phyloP scores from a whole-genome alignment of 1,140 invertebrate genomes.

The Sycophaga agraensis region DNA sequence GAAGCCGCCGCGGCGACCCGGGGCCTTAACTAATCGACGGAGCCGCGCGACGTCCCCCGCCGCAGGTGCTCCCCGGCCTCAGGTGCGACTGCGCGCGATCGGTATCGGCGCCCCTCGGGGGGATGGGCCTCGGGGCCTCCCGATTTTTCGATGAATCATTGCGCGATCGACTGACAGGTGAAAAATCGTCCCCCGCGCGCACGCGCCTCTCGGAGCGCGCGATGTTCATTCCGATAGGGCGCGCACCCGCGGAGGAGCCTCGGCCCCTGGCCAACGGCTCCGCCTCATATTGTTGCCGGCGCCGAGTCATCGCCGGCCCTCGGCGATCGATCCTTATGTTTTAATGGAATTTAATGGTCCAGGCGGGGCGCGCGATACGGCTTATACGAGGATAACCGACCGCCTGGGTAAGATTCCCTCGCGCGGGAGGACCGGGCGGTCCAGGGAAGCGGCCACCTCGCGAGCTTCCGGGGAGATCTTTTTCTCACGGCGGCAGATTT shows the following conservation, averaged over 20 bases:
- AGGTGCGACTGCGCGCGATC: background rate
- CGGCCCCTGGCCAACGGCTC: background rate
- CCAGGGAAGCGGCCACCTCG: too few relatives aligned
- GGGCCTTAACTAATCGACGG: background rate
- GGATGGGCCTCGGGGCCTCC: background rate
- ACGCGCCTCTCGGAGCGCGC: constrained; percentile 3
- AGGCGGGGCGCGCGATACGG: too few relatives aligned
- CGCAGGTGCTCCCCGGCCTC: too few relatives aligned
- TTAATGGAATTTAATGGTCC: background rate
- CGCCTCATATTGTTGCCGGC: background rate
- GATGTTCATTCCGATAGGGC: constrained; percentile 25
- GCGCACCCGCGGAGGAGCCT: too few relatives aligned
- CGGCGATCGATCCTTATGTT: constrained; percentile 9
- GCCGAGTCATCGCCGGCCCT: constrained; percentile 17
- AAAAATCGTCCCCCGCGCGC: constrained; percentile 28
- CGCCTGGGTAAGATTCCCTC: background rate
- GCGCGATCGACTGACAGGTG: constrained; percentile 14
- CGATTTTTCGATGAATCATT: constrained; percentile 28
- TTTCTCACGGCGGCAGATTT: too few relatives aligned
- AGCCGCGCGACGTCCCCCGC: too few relatives aligned
- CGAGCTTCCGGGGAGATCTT: too few relatives aligned
- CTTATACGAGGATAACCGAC: too few relatives aligned
- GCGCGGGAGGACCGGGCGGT: background rate
- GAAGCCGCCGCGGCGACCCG: too few relatives aligned
- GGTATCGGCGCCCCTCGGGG: background rate